Evolutionary conservation across 2,888 invertebrate genomes (phyloP).

Genomic region (Rotaria magnacalcarata): DNA sequence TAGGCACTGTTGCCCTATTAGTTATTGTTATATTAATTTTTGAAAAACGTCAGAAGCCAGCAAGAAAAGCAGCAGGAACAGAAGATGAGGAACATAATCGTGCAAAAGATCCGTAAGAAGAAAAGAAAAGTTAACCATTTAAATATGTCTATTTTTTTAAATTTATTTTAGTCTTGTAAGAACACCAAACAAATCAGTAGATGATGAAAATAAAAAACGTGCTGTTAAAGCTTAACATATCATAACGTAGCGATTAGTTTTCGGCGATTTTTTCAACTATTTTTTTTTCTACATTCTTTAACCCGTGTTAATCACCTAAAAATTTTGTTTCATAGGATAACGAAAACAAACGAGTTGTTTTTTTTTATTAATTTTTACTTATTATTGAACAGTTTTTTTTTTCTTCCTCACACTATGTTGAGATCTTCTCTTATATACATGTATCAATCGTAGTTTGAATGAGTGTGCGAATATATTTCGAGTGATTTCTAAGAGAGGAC

Average conservation of each 20-base stretch:
- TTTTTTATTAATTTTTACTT: too few species aligned
- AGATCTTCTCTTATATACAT: background rate
- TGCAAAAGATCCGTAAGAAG: background rate
- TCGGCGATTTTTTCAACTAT: too few species aligned
- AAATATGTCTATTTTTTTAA: background rate
- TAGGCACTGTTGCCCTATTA: background rate
- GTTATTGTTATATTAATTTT: slow-evolving; percentile 8
- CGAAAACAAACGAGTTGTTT: too few species aligned
- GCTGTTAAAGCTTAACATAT: background rate
- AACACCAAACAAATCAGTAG: background rate
- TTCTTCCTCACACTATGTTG: too few species aligned
- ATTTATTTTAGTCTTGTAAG: background rate
- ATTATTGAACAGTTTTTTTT: background rate
- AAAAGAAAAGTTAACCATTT: background rate
- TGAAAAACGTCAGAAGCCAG: background rate
- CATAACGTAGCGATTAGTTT: background rate
- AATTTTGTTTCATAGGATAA: too few species aligned
- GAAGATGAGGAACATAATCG: background rate
- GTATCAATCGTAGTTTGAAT: background rate
- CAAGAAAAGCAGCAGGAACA: background rate
- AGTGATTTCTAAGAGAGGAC: background rate
- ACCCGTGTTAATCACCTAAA: background rate
- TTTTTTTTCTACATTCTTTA: background rate
- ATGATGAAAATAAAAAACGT: background rate
- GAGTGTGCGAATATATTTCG: background rate